phyloP scores from a whole-genome alignment of 2,113 vertebrate genomes.

The Galeopterus variegatus region DNA sequence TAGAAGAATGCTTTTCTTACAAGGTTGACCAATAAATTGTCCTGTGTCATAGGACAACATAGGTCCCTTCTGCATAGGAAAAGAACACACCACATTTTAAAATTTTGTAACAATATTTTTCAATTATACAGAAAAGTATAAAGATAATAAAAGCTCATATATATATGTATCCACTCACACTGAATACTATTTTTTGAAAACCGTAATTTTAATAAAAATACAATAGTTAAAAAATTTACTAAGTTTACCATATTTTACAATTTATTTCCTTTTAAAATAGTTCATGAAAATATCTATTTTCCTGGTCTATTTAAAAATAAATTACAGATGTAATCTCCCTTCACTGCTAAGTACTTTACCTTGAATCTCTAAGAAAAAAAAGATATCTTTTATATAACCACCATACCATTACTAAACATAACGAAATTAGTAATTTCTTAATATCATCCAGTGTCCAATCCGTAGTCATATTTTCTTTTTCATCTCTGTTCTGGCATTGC shows the following conservation, averaged over 20 bases:
- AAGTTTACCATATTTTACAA: neutral
- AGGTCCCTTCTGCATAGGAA: neutral
- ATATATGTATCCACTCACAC: neutral
- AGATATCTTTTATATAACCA: neutral
- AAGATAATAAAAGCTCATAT: neutral
- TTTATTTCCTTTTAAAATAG: conserved; percentile 7
- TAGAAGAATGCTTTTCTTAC: neutral
- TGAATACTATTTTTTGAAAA: neutral
- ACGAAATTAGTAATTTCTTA: neutral
- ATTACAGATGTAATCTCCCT: neutral
- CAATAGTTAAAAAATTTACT: neutral
- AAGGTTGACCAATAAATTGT: neutral
- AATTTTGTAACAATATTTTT: neutral
- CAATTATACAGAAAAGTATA: neutral
- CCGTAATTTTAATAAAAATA: neutral
- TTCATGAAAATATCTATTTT: neutral
- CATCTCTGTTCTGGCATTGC: neutral
- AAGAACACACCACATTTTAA: neutral
- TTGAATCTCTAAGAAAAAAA: neutral
- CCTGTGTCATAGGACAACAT: neutral
- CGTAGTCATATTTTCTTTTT: neutral
- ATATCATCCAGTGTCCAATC: neutral
- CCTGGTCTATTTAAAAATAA: neutral
- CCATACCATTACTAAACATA: neutral
- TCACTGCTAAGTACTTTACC: neutral